Base-by-base conservation (phyloP, 2,113 vertebrate species). In the Xiphorhynchus elegans region DNA sequence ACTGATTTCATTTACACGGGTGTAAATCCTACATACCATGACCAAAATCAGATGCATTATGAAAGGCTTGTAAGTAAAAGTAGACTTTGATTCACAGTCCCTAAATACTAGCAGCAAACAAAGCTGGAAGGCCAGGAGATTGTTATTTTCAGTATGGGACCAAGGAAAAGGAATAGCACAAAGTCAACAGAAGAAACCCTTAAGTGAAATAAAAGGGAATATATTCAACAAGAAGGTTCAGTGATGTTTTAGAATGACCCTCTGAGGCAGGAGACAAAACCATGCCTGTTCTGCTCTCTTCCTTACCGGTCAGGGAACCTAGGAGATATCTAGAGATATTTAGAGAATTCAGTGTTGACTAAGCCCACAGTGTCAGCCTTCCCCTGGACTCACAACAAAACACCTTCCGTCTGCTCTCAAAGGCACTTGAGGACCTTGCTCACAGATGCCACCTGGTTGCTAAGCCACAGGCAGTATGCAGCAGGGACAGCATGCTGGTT, bases 1-100 rank as follows among this genome's bases (percentile, higher is more conserved):
- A 77, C 78, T 76, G 77, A 89, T 91, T 91, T 95, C 76, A 84
- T 93, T 93, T 89, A 89, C 52, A 56, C 2, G 13, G 46, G 64
- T 73, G 69, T 95, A 97, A 97, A 95, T 97, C 74, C 84, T 92
- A 75, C 37, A 69, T 33, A 69, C n/a, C 26, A 9, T 58, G 44
- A 82, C 23, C 7, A 12, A 94, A 94, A 82, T 64, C 87, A 82
- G 69, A 31, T 37, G 37, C 24, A 35, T 64, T 90, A 76, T 53
- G 44, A 87, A 95, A 76, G 53, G 40, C 35, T 91, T 84, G 2
- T 24, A 90, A 82, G 73, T 55, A 64, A 92, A 95, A 89, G 16
- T 26, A 89, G 49, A 46, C 56, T 80, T 93, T 84, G 56, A 49
- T 91, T 93, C 86, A 89, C 56, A 87, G 56, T 70, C 29, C 49